phyloP scores from a whole-genome alignment of 2,113 vertebrate genomes.

The Tenrec ecaudatus region DNA sequence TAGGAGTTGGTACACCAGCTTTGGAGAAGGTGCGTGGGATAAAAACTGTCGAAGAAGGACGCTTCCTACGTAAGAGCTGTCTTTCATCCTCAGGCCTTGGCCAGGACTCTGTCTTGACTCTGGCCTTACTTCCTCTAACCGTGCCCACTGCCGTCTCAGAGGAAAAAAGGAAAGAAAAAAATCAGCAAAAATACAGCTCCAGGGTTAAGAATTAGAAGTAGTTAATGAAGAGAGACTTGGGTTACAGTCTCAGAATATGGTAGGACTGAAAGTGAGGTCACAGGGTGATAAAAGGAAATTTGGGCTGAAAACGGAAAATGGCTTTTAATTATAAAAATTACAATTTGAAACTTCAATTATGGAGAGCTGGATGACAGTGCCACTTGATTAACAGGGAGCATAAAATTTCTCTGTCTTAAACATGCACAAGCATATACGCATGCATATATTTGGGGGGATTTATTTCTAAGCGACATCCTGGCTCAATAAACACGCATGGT shows the following conservation, averaged over 20 bases:
- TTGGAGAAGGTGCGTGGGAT: no score
- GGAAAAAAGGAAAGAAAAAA: not conserved
- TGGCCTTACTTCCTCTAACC: not conserved
- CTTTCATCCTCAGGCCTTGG: not conserved
- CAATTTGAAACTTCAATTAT: not conserved
- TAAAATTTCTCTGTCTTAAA: not conserved
- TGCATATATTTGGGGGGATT: not conserved
- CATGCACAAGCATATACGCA: not conserved
- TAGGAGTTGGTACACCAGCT: not conserved
- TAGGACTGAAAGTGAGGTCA: not conserved
- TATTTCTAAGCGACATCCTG: not conserved
- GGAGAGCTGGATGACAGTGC: not conserved
- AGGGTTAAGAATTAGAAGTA: not conserved
- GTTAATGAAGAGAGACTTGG: not conserved
- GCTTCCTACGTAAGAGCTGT: not conserved
- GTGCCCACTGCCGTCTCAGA: not conserved
- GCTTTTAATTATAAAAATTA: not conserved
- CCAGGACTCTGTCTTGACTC: not conserved
- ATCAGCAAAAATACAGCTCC: not conserved
- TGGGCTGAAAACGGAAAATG: constrained; percentile 5
- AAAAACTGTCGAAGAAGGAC: not conserved
- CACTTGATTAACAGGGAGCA: not conserved
- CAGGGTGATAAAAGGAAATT: not conserved
- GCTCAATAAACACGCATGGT: not conserved
- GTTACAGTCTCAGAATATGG: not conserved